Conservation (phyloP, 2,888 invertebrate species). For the Leptinotarsa tumamoca region DNA sequence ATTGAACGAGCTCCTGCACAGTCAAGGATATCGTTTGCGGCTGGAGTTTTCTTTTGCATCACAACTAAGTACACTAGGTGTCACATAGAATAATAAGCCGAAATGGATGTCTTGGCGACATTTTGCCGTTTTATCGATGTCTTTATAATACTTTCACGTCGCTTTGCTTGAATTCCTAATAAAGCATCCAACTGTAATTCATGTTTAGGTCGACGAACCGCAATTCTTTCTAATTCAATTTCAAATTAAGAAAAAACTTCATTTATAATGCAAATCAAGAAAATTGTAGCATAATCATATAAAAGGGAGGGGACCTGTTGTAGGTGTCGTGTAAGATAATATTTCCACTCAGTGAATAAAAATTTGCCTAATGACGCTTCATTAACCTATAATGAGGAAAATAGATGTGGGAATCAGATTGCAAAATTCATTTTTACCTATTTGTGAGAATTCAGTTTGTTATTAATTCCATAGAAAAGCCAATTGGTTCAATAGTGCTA, state of each 20-base stretch:
- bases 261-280: background rate
- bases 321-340: too few relatives aligned
- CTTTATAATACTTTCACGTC: conserved; percentile 44
- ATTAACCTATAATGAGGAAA: too few relatives aligned
- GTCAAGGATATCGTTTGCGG: conserved; percentile 25
- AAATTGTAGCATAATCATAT: too few relatives aligned
- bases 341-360: too few relatives aligned
- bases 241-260: background rate
- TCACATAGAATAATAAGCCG: conserved; percentile 35
- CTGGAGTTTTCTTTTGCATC: conserved; percentile 26
- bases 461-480: too few relatives aligned
- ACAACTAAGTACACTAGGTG: conserved; percentile 26
- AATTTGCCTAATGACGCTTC: too few relatives aligned
- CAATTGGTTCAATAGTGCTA: too few relatives aligned
- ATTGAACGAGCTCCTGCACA: conserved; percentile 19
- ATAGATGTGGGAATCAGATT: too few relatives aligned
- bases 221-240: conserved; percentile 18
- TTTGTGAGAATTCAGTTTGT: too few relatives aligned
- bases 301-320: too few relatives aligned
- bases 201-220: conserved; percentile 37
- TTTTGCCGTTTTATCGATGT: conserved; percentile 26
- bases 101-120: conserved; percentile 27
- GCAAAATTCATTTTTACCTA: too few relatives aligned
- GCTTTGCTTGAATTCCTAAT: conserved; percentile 43
- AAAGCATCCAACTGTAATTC: conserved; percentile 38